phyloP scores from a whole-genome alignment of 2,797 vertebrate genomes.

The Sebastes nivosus region DNA sequence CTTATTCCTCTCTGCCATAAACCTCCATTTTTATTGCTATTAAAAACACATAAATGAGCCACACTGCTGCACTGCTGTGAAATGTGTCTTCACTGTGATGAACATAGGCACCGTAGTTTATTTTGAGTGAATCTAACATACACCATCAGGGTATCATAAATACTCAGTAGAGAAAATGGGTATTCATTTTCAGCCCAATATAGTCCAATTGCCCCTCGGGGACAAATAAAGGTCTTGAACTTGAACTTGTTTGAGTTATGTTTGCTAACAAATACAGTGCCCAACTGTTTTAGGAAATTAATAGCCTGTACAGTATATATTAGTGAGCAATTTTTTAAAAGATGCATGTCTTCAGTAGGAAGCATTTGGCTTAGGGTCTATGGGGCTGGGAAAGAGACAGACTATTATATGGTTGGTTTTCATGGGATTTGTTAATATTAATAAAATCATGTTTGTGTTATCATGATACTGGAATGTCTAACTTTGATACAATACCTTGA shows the following conservation, averaged over 20 bases:
- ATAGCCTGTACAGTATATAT: not conserved
- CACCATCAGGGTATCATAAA: not conserved
- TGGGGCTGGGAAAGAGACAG: not conserved
- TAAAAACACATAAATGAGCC: not conserved
- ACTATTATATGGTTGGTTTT: not conserved
- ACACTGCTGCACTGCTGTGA: not conserved
- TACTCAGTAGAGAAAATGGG: not conserved
- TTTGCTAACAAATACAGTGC: not conserved
- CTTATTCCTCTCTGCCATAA: not conserved
- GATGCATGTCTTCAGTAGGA: not conserved
- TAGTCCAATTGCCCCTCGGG: not conserved
- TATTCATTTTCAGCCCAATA: not conserved
- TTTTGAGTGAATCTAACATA: slow-evolving; percentile 11
- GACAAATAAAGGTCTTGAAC: too few species aligned
- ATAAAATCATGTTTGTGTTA: not conserved
- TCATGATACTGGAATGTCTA: too few species aligned
- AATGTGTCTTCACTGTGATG: not conserved
- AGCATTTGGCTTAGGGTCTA: not conserved
- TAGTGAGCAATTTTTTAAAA: not conserved
- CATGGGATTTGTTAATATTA: not conserved
- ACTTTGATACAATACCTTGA: too few species aligned
- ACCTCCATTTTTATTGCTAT: not conserved
- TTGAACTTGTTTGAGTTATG: not conserved
- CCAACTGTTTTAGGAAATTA: not conserved
- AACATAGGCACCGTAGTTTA: not conserved